A percentile compares a stretch with the other conserved stretches of the same genome.
Conservation (phyloP, 1,140 invertebrate genomes). For the Brachionus plicatilis region DNA sequence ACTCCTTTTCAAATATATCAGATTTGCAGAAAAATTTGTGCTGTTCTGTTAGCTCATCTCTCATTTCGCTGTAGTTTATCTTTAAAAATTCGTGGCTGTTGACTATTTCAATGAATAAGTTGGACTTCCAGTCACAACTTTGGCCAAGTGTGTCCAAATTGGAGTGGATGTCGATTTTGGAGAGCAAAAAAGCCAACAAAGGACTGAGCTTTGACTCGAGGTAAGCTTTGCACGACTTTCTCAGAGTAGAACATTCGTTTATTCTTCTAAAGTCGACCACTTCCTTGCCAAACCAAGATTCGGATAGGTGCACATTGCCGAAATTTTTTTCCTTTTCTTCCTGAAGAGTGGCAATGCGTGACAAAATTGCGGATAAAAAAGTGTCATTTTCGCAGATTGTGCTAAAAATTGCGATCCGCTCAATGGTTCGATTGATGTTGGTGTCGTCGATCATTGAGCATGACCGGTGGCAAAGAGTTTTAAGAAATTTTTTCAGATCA, state of each 20-base stretch:
- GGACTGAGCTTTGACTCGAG: neutral
- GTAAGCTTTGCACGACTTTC: neutral
- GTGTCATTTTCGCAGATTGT: neutral
- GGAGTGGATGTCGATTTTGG: neutral
- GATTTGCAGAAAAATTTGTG: constrained; percentile 14
- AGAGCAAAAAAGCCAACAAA: constrained; percentile 11
- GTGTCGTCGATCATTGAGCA: constrained; percentile 34
- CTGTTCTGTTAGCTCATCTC: neutral
- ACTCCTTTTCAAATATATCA: neutral
- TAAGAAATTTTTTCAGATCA: neutral
- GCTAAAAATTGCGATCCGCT: constrained; percentile 6
- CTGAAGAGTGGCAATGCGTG: neutral
- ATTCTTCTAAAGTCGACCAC: neutral
- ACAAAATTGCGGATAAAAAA: neutral
- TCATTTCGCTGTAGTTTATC: constrained; percentile 4
- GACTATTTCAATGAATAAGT: constrained; percentile 2
- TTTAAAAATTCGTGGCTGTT: neutral
- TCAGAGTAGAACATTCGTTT: neutral
- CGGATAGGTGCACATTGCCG: neutral
- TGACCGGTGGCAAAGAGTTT: neutral
- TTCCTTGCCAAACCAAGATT: neutral
- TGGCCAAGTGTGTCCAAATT: neutral
- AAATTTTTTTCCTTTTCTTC: neutral
- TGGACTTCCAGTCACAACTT: neutral
- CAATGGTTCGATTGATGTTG: constrained; percentile 3